Evolutionary conservation across 2,113 vertebrate genomes (phyloP).

Genomic region (Crotophaga sulcirostris): DNA sequence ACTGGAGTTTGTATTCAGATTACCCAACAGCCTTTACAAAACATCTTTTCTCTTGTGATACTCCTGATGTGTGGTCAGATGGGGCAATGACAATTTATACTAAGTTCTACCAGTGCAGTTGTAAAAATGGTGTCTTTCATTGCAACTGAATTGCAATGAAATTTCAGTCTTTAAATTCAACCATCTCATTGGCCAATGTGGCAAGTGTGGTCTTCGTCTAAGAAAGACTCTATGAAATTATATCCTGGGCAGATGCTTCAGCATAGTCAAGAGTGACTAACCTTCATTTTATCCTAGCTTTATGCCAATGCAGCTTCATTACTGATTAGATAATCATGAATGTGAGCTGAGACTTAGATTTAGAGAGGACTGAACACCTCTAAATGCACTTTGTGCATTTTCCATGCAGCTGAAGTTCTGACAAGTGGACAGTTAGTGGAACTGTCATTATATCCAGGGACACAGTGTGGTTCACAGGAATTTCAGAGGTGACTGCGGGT

Average conservation of each 20-base stretch:
- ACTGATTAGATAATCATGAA: neutral
- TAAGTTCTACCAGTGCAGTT: neutral
- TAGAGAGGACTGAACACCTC: neutral
- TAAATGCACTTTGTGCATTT: neutral
- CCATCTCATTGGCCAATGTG: neutral
- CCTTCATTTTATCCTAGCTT: neutral
- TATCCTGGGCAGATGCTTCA: neutral
- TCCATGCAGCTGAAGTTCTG: neutral
- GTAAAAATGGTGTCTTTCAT: neutral
- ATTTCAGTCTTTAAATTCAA: neutral
- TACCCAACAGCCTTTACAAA: neutral
- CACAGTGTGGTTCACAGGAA: neutral
- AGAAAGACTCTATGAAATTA: neutral
- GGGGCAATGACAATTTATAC: neutral
- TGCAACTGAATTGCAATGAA: neutral
- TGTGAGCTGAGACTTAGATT: neutral
- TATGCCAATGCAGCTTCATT: neutral
- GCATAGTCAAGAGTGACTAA: neutral
- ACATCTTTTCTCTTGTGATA: neutral
- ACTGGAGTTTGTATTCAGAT: neutral
- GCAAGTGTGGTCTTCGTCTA: neutral
- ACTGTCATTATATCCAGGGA: neutral
- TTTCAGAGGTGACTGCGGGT: neutral
- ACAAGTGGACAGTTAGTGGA: neutral
- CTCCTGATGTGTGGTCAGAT: neutral